Base-by-base conservation (phyloP, 2,888 invertebrate species). In the Smittia aterrima region DNA sequence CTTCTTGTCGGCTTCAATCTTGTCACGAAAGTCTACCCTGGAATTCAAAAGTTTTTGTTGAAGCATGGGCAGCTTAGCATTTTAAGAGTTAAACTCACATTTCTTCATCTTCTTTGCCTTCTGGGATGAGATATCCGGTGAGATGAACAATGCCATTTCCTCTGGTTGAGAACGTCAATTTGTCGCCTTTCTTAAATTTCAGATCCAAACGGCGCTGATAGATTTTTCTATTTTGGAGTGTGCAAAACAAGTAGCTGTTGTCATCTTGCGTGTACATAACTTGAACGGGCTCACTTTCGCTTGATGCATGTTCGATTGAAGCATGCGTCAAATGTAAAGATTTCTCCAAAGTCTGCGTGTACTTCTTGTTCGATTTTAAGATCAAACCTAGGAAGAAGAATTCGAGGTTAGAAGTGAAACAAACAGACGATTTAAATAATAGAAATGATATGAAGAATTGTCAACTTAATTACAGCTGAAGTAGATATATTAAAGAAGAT, bases 261-360 rank as follows among this genome's bases (percentile, higher is more conserved):
- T 88, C 86, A 6, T 92, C 91, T 67, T 89, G 90, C 24, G 88
- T 88, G 0, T 93, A 85, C 87, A 92, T 91, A 0, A 95, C 88
- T 81, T 93, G 92, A 66, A 91, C 89, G 0, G 86, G 82, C 1
- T 87, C 87, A 75, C 85, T 84, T 79, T 88, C 87, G 11, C 73
- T 24, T 0, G 87, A 86, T 1, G 86, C 84, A 27, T 86, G 84
- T 80, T 96, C 95, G 80, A 96, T 84, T 9, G 92, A 90, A 1
- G 95, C 96, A 85, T 93, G 93, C 0, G 96, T 93, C 76, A 96
- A 88, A 83, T 95, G 95, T 83, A 96, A 96, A 3, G 92, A 86
- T 77, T 90, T 90, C 79, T 89, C 89, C 77, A 93, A 92, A 76
- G 86, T 87, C 82, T 94, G 93, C 76, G 90, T 88, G 83, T 94